Evolutionary conservation across 2,113 vertebrate genomes (phyloP).

Genomic region (crab-eating macaque (Macaca fascicularis)): T2T-MFA8v1.1 NC_088378.1:83270501-83271000

Average conservation of each 20-base stretch:
- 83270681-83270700: not conserved
- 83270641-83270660: not conserved
- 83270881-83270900: not conserved
- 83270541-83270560: not conserved
- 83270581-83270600: not conserved
- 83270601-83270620: not conserved
- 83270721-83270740: conserved; percentile 33
- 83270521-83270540: not conserved
- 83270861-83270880: conserved; percentile 32
- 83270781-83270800: not conserved
- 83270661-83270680: not conserved
- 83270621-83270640: not conserved
- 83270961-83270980: not conserved
- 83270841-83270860: not conserved
- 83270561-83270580: not conserved
- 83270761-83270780: conserved; percentile 30
- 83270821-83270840: conserved; percentile 52
- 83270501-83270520: not conserved
- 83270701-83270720: not conserved
- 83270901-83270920: conserved; percentile 43
- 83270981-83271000: conserved; percentile 15
- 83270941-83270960: conserved; percentile 33
- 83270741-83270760: not conserved
- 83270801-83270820: conserved; percentile 22
- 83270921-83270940: conserved; percentile 33